Evolutionary conservation across 2,797 vertebrate species (phyloP), one percentile per base, ranked within the genome.

Genomic region (Myripristis jacobus): DNA sequence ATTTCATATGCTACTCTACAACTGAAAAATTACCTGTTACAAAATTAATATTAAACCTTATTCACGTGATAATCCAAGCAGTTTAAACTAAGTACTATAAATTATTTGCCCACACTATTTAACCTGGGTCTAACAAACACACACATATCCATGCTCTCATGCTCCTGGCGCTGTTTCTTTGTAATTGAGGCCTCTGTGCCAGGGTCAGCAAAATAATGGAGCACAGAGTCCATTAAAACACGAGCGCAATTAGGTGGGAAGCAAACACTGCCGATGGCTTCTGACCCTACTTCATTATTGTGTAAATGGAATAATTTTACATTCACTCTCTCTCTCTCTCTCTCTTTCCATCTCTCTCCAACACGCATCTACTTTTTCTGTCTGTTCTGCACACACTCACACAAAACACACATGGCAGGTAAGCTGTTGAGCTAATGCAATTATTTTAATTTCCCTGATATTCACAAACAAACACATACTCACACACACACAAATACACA

Each of bases 241-340:
- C 84, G 82, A 73, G 80, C 81, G 82, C 83, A 92, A 91, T 91
- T 90, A 93, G 84, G 87, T 87, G 82, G 83, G 87, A 90, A 79
- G 83, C 87, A 89, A 90, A 88, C 83, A 84, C 79, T 83, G 77
- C 73, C 18, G 27, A 72, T 74, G 80, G 38, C 86, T 76, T 87
- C 79, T 89, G 86, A 91, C 88, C 91, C 83, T 80, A 85, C 88
- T 89, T 92, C 81, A 91, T 91, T 91, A 90, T 81, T 84, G 83
- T 87, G 86, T 79, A 90, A 91, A 89, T 86, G 70, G 66, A 72
- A 80, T 79, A 62, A 84, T 84, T 84, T 80, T 53, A 71, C 27
- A n/a, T n/a, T 58, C 53, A 36, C 22, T 57, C 24, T 59, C 46
- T 54, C 29, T 36, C 29, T 76, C 11, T 63, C 6, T 56, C 5